Evolutionary conservation across 2,113 vertebrate species (phyloP).

Genomic region (Microtus oregoni): DNA sequence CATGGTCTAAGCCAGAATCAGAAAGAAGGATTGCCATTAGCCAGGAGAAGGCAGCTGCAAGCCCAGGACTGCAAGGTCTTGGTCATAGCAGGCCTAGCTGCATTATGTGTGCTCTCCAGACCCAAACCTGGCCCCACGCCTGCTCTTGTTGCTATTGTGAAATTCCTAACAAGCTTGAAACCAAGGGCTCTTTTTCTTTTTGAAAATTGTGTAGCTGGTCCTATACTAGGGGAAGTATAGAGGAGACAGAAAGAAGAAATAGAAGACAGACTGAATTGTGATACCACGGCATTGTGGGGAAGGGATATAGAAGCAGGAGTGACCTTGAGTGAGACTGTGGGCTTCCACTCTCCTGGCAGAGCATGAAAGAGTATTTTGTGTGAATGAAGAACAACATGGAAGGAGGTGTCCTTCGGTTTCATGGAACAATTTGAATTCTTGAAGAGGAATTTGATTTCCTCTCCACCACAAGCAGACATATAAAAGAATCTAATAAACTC

Average conservation of each 20-base stretch:
- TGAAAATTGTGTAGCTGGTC: not conserved
- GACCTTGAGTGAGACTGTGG: not conserved
- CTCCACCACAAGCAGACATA: not conserved
- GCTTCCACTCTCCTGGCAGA: not conserved
- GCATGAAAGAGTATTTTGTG: not conserved
- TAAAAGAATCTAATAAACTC: not conserved
- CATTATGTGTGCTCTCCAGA: not conserved
- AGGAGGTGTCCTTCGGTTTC: not conserved
- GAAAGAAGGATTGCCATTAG: not conserved
- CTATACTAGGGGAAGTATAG: not conserved
- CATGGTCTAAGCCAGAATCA: constrained; percentile 1
- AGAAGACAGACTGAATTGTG: not conserved
- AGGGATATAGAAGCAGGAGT: not conserved
- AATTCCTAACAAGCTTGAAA: not conserved
- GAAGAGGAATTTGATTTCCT: not conserved
- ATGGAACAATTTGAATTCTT: not conserved
- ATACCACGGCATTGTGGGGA: not conserved
- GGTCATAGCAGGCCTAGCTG: not conserved
- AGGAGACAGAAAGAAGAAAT: not conserved
- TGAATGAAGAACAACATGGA: not conserved
- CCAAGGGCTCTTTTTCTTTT: not conserved
- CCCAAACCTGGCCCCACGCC: not conserved
- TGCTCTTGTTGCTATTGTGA: not conserved
- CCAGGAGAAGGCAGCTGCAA: not conserved
- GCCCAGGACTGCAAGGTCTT: not conserved